phyloP scores from a whole-genome alignment of 2,888 invertebrate genomes.

The Diarsia brunnea region DNA sequence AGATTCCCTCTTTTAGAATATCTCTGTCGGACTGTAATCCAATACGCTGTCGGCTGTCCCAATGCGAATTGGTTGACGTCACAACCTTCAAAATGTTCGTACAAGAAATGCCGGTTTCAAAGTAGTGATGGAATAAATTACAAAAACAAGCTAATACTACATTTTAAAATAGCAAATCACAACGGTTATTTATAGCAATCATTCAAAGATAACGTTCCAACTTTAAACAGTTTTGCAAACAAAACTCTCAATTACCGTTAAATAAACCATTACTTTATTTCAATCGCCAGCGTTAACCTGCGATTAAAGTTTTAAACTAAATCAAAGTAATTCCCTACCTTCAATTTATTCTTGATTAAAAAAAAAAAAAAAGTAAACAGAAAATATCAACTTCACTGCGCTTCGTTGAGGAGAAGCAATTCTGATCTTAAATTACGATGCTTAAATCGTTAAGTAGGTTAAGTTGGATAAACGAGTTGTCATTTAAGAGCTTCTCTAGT shows the following conservation, averaged over 20 bases:
- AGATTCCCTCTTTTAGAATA: not conserved
- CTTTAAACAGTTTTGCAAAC: conserved; percentile 2
- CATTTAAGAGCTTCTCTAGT: not conserved
- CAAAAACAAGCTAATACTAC: not conserved
- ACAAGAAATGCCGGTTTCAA: not conserved
- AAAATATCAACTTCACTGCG: conserved; percentile 42
- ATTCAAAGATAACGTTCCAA: not conserved
- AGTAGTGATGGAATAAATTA: not conserved
- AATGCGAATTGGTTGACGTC: not conserved
- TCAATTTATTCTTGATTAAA: conserved; percentile 39
- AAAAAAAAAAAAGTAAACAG: conserved; percentile 50
- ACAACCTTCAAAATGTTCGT: not conserved
- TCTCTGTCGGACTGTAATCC: not conserved
- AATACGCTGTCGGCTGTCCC: not conserved
- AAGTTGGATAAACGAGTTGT: not conserved
- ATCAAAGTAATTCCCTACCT: conserved; percentile 34
- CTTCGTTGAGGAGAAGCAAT: not conserved
- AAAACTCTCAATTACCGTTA: conserved; percentile 23
- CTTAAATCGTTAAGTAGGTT: conserved; percentile 1
- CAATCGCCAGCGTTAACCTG: conserved; percentile 5
- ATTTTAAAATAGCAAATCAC: not conserved
- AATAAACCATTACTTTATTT: conserved; percentile 29
- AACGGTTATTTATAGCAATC: not conserved
- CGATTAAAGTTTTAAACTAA: conserved; percentile 34
- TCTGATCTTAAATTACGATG: conserved; percentile 23